Conservation (phyloP, 2,113 vertebrate genomes). For the Macroglossus sobrinus region DNA sequence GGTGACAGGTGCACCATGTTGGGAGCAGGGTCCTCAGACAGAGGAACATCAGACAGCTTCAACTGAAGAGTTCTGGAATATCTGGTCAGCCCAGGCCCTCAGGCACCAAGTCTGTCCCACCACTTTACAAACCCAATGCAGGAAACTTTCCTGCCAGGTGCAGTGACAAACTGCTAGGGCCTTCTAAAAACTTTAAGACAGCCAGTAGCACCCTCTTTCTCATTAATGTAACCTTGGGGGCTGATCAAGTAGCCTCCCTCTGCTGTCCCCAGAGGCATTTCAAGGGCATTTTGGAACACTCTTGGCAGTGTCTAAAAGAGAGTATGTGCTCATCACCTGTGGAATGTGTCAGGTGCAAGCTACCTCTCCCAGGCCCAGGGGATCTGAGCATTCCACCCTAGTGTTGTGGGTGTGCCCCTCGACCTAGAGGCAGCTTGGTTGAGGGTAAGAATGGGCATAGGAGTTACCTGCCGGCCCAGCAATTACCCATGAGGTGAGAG, state of each 20-base stretch:
- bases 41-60: background rate
- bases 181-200: conserved; percentile 34
- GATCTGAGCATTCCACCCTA: background rate
- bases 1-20: background rate
- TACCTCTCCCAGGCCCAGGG: background rate
- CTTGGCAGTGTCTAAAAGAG: background rate
- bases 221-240: background rate
- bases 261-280: conserved; percentile 24
- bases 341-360: conserved; percentile 39
- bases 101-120: background rate
- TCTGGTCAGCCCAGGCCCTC: conserved; percentile 29
- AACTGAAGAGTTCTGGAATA: conserved; percentile 57
- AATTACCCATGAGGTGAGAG: background rate
- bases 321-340: conserved; percentile 29
- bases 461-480: background rate
- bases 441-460: background rate
- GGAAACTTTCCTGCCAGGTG: conserved; percentile 14
- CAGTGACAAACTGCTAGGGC: background rate
- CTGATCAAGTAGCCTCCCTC: background rate
- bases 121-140: background rate
- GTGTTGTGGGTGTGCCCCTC: background rate
- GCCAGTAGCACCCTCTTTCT: conserved; percentile 7
- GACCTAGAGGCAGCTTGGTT: background rate
- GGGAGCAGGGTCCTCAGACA: conserved; percentile 9
- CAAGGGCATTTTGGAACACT: conserved; percentile 22